A percentile compares a stretch with the other conserved stretches of the same genome.
phyloP scores from a whole-genome alignment of 2,888 invertebrate genomes.

The Colletes collaris region DNA sequence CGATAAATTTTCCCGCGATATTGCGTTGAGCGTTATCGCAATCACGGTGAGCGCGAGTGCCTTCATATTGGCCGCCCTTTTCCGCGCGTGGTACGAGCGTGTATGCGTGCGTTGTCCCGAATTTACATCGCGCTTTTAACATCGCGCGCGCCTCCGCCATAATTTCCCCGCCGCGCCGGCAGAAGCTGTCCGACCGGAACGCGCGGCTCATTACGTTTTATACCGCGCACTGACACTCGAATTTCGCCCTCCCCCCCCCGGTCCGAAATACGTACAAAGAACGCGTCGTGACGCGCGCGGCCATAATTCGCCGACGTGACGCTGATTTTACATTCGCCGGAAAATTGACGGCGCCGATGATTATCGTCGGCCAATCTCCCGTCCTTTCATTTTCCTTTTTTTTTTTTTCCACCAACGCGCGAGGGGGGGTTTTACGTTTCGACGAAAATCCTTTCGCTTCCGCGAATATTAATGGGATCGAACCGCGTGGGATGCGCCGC shows the following conservation, averaged over 20 bases:
- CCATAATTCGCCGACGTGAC: slow-evolving; percentile 61
- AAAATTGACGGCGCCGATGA: slow-evolving; percentile 59
- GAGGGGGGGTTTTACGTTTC: background rate
- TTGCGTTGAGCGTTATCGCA: slow-evolving; percentile 75
- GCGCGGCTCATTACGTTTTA: slow-evolving; percentile 64
- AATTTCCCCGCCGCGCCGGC: slow-evolving; percentile 58
- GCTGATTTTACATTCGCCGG: slow-evolving; percentile 61
- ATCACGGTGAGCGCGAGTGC: slow-evolving; percentile 64
- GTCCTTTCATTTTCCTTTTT: slow-evolving; percentile 24
- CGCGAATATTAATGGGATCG: slow-evolving; percentile 44
- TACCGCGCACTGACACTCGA: slow-evolving; percentile 63
- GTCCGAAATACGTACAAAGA: slow-evolving; percentile 62
- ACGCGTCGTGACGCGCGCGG: slow-evolving; percentile 49
- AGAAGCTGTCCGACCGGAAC: slow-evolving; percentile 63
- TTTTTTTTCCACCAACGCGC: background rate
- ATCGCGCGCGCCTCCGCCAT: slow-evolving; percentile 56
- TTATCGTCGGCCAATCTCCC: slow-evolving; percentile 53
- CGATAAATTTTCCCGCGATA: slow-evolving; percentile 74
- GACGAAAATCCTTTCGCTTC: slow-evolving; percentile 26
- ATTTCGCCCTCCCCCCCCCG: slow-evolving; percentile 41
- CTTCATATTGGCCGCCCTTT: slow-evolving; percentile 27
- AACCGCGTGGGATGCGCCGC: background rate
- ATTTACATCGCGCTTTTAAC: slow-evolving; percentile 73
- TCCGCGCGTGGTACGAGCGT: background rate
- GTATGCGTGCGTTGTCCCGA: slow-evolving; percentile 40